Conservation (phyloP, 2,113 vertebrate genomes). For the Lagopus muta region DNA sequence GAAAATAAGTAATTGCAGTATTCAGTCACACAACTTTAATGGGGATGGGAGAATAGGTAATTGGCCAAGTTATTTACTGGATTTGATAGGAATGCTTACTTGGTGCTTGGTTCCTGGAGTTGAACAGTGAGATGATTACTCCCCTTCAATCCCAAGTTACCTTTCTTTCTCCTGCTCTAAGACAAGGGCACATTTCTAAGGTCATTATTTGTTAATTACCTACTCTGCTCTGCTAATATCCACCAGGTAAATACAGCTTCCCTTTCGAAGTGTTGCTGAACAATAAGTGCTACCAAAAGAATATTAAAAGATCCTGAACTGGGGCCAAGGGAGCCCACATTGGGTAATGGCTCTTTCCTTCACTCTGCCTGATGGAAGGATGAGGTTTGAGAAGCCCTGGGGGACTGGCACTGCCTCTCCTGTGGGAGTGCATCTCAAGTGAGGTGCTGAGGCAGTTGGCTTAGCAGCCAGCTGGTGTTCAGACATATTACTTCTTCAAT, state of each 20-base stretch:
- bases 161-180: not conserved
- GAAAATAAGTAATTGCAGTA: not conserved
- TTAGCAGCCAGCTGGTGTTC: not conserved
- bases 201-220: conserved; percentile 3
- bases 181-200: not conserved
- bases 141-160: not conserved
- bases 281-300: not conserved
- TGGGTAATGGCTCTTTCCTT: not conserved
- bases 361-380: not conserved
- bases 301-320: not conserved
- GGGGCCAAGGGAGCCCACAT: accelerated
- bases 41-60: conserved; percentile 24
- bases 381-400: accelerated
- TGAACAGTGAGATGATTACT: not conserved
- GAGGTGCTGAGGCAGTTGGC: not conserved
- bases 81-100: conserved; percentile 19
- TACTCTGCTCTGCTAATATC: not conserved
- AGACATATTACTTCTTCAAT: not conserved
- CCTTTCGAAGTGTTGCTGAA: not conserved
- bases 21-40: not conserved
- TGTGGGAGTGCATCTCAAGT: accelerated
- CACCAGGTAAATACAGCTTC: not conserved
- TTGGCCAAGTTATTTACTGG: conserved; percentile 16
- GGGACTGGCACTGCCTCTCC: not conserved
- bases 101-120: not conserved